Base-by-base conservation (phyloP, 2,113 vertebrate species). In the Lepus americanus region DNA sequence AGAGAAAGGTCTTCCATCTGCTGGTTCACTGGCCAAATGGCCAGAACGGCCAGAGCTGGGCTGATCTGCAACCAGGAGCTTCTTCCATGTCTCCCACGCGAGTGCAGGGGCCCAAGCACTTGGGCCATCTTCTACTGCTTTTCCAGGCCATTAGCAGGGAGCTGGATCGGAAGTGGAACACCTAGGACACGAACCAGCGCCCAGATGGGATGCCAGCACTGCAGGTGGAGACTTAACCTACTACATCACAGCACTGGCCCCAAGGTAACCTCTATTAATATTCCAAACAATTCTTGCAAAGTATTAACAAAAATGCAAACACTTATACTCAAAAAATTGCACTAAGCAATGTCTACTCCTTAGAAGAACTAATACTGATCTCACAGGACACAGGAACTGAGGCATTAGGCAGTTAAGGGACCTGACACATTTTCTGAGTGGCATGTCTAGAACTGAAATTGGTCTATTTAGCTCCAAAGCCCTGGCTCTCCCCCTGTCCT, bases 321-420 rank as follows among this genome's bases (percentile, higher is more conserved):
- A 80, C 31, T 31, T 39, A 33, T 17, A 63, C 55, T 67, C 55
- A 14, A 59, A 80, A 67, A 73, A 89, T 7, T 39, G 5, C 66
- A 39, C n/a, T 80, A 36, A 22, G n/a, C 73, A 86, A 74, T 44
- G 10, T 64, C 89, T 81, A 55, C 31, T 55, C 39, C 67, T 63
- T 69, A 69, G 5, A 80, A 80, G 33, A 81, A 25, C 39, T 61
- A 61, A 22, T 86, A 81, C 23, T 61, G 76, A 49, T 84, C 87
- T 93, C 93, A 87, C 44, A 92, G 87, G n/a, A 86, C 20, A 64
- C 67, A 49, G 20, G 73, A 92, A 74, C 29, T 39, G 51, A 74
- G 72, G 20, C 39, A 70, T 72, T 89, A 29, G 3, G 51, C 61
- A 85, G 51, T 51, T 39, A 87, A 31, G 27, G 14, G 23, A 89